Base-by-base conservation (phyloP, 2,797 vertebrate species). In the Cryptoblepharus egeriae region DNA sequence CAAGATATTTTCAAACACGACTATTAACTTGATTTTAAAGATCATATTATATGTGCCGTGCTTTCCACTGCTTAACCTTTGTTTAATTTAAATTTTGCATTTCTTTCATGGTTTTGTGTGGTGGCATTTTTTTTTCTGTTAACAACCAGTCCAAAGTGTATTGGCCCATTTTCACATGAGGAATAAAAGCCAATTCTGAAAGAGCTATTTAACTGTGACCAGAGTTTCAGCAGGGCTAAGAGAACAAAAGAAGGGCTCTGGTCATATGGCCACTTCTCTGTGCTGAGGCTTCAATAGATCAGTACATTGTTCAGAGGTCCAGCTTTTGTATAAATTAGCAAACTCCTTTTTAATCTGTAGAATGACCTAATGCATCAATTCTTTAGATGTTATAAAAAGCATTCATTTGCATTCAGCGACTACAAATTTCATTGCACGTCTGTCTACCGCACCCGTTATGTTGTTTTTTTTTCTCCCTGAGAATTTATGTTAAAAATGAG, bases 121-220 rank as follows among this genome's bases (percentile, higher is more conserved):
- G 39, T 42, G 39, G 39, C 4, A 70, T 61, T 65, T 26, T 5
- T 24, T 93, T 83, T 42, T 93, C 85, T 88, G 92, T 94, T 89
- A 95, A 93, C 92, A 85, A 92, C 91, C 94, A 92, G 93, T 91
- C 95, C 93, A 90, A 93, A 95, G 92, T 88, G 92, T 93, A 88
- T 89, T 90, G 89, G 93, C 93, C 92, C 90, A 88, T 92, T 95
- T 94, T 93, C 93, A 84, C 89, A 89, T 90, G 91, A 69, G 87
- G 84, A 94, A 95, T 93, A 93, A 95, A 95, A 93, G 93, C 77
- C 60, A 82, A 89, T 91, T 93, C 80, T 95, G 89, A 94, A 93
- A 93, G 90, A 91, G 89, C 91, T 92, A 93, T 95, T 96, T 95
- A 95, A 91, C 94, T 91, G 91, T 95, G 96, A 94, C 95, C 93